Evolutionary conservation across 2,113 vertebrate genomes (phyloP), one percentile per base, ranked within the genome.

Genomic region (Hirundichthys speculiger): DNA sequence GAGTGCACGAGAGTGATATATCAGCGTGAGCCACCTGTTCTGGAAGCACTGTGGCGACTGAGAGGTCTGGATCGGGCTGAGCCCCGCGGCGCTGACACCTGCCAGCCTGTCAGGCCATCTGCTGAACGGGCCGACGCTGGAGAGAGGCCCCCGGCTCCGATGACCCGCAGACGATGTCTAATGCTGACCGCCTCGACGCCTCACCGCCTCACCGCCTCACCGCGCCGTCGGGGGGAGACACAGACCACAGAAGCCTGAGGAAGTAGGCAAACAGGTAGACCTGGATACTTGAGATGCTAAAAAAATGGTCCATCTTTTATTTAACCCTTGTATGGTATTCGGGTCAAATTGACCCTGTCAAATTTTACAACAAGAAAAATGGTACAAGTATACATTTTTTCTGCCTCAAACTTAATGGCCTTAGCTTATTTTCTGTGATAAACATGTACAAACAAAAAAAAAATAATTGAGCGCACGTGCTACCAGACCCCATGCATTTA

Each of bases 1-100:
- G 12, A 4, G 15, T 4, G 13, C 52, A 47, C 27, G 24, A 34
- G 56, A 66, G 69, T 60, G 77, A 25, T 68, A 16, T 58, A 79
- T 71, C 80, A 71, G 78, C 67, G 41, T 64, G 78, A 77, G 54
- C 81, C 78, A 84, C 84, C 80, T 86, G 84, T 79, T 83, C 80
- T 22, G 62, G 51, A 13, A 46, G 58, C 75, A 34, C 50, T 38
- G 69, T 56, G 56, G 77, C 56, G 45, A 66, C 68, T 27, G 58
- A 64, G 58, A 73, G 58, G 75, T 74, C 68, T 78, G 77, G 65
- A 75, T 77, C 51, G 52, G 68, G 45, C 56, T 54, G 64, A 20
- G 61, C 67, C 84, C 71, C 4, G 62, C 7, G 10, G 81, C 63
- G 81, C 25, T 71, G 81, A 86, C 84, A 84, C 69, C 84, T 86